Conservation (phyloP, 2,797 vertebrate species). For the Leuciscus waleckii region DNA sequence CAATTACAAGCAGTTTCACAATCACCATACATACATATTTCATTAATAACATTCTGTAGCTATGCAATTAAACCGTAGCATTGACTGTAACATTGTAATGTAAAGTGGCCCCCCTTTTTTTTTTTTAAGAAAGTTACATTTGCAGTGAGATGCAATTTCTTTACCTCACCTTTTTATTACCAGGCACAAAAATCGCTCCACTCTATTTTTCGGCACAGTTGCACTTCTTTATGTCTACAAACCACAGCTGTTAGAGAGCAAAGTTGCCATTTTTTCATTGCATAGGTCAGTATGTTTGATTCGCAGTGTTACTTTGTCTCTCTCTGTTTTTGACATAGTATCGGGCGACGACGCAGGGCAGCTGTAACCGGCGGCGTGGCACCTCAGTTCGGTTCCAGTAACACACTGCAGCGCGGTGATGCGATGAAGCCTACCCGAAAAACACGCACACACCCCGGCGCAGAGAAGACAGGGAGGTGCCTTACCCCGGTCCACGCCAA, state of each 20-base stretch:
- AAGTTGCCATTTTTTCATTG: slow-evolving; percentile 54
- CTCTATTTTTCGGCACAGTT: slow-evolving; percentile 20
- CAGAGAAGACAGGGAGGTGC: slow-evolving; percentile 61
- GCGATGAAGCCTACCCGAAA: slow-evolving; percentile 62
- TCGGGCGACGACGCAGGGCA: slow-evolving; percentile 50
- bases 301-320: slow-evolving; percentile 34
- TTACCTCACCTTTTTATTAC: slow-evolving; percentile 48
- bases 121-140: slow-evolving; percentile 1
- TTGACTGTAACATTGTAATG: background rate
- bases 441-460: slow-evolving; percentile 63
- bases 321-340: slow-evolving; percentile 47
- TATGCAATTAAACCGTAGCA: background rate
- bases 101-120: background rate
- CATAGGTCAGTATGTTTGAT: slow-evolving; percentile 51
- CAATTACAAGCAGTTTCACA: background rate
- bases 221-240: slow-evolving; percentile 57
- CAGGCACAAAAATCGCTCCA: slow-evolving; percentile 34
- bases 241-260: slow-evolving; percentile 40
- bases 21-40: background rate
- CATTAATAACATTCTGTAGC: background rate
- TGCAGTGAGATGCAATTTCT: background rate
- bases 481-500: slow-evolving; percentile 67
- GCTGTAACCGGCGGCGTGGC: slow-evolving; percentile 68
- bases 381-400: slow-evolving; percentile 56
- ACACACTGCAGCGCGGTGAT: slow-evolving; percentile 66